Base-by-base conservation (phyloP, 2,797 vertebrate species). In the Salarias fasciatus region DNA sequence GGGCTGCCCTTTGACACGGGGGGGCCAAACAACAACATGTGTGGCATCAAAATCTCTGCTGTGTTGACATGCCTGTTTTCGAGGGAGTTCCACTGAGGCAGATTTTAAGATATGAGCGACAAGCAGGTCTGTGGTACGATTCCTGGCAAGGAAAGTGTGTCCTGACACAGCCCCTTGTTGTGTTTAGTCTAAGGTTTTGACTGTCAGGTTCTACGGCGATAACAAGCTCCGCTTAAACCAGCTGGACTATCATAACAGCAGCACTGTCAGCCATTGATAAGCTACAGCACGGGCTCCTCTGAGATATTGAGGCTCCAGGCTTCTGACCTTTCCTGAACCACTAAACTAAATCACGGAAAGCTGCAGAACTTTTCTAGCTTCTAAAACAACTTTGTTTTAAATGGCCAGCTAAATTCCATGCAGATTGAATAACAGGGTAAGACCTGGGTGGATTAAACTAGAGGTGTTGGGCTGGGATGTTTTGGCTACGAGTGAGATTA, bases 401-500 rank as follows among this genome's bases (percentile, higher is more conserved):
- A 72, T 29, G 67, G 69, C 51, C 43, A 11, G 54, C 63, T 54
- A 63, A 86, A 86, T 82, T 87, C 80, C 79, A 67, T 15, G 2
- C 51, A 63, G 82, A 88, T 87, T 89, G 86, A 88, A 86, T 82
- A 84, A 79, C 80, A 66, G 6, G 45, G 66, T 36, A 62, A 86
- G 78, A 79, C 83, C 59, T 58, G 68, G 68, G 63, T 67, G 83
- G 86, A 83, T 89, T 89, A 80, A 87, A 89, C 47, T 43, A 54
- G 80, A 72, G 63, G 69, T 69, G 59, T 57, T 18, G 40, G 57
- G 41, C 43, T 72, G 79, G 75, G 51, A 79, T 91, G 88, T 92
- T 92, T 90, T 91, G 91, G 79, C 91, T 92, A 88, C 73, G 53
- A 57, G 46, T 53, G 65, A 88, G 88, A 88, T 89, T 90, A 91